Evolutionary conservation across 2,797 vertebrate genomes (phyloP), one percentile per base, ranked within the genome.

Genomic region (Epinephelus coioides): DNA sequence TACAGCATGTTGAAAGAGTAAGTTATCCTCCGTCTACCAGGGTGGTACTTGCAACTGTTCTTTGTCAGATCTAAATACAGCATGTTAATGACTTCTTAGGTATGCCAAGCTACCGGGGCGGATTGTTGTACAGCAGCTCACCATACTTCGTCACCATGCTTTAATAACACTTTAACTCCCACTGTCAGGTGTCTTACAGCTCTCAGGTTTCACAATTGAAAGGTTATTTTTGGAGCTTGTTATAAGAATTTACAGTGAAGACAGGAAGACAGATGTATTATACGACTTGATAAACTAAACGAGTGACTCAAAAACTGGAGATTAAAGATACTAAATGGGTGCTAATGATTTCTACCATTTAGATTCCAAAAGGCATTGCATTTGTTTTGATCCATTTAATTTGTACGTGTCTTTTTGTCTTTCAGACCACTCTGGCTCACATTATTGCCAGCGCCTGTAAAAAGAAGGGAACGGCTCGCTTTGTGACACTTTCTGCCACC

Each of bases 381-480:
- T 2, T 2, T n/a, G n/a, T 69, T 67, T 27, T 19, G 8, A 23
- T 76, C 8, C 12, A 15, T 13, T 68, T 0, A 7, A 8, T 5
- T 6, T 72, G 2, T n/a, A 34, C 0, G 70, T 75, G 3, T 50
- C 63, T 40, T 59, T 1, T 53, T 73, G 46, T 81, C 47, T 86
- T 95, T 95, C 91, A 99, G 98, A 99, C 98, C 40, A 99, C 98
- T 1, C 89, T 99, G 61, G 98, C 98, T 75, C 97, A 98, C 90
- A 98, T 99, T 61, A 97, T 99, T 81, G 97, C 98, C 89, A 97
- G 94, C 81, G 90, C 79, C 85, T 95, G 96, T 88, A 98, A 96
- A 91, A 97, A 96, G 88, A 97, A 93, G 0, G 93, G 93, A 25
- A 95, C 95, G 0, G 92, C 91, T 17, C 96, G 97, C 40, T 99